Conservation (phyloP, 2,797 vertebrate genomes). For the Amphiprion clarkii region DNA sequence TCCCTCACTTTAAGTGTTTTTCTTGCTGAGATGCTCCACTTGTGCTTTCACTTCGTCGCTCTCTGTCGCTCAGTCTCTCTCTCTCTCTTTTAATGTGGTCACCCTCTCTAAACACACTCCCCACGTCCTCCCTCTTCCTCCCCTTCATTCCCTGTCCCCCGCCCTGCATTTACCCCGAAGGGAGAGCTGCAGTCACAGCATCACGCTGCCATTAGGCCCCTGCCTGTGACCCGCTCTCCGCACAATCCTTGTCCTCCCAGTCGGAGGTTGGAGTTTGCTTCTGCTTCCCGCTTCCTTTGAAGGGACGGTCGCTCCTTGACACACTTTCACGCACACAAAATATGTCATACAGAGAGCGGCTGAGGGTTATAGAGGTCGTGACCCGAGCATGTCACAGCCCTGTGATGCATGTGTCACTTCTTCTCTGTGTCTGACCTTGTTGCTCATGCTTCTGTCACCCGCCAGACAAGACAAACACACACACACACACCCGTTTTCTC, state of each 20-base stretch:
- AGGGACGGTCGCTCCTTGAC: conserved; percentile 61
- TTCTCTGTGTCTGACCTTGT: conserved; percentile 74
- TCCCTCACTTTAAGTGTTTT: conserved; percentile 82
- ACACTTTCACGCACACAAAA: conserved; percentile 39
- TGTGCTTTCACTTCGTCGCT: conserved; percentile 78
- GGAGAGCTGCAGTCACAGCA: conserved; percentile 92
- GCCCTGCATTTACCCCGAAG: conserved; percentile 88
- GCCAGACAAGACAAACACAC: conserved; percentile 28
- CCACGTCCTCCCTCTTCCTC: conserved; percentile 57
- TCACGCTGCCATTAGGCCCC: conserved; percentile 87
- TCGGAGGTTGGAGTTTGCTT: conserved; percentile 77
- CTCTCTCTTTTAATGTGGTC: conserved; percentile 20
- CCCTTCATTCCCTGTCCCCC: conserved; percentile 11
- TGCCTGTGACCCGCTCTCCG: conserved; percentile 89
- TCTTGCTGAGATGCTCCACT: conserved; percentile 77
- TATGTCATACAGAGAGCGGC: conserved; percentile 16
- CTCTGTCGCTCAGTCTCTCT: conserved; percentile 66
- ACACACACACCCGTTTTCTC: conserved; percentile 49
- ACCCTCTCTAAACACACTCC: conserved; percentile 16
- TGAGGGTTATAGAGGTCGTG: conserved; percentile 59
- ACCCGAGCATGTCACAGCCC: conserved; percentile 83
- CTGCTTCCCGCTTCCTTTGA: conserved; percentile 81
- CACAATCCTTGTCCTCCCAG: conserved; percentile 76
- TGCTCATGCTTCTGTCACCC: conserved; percentile 75
- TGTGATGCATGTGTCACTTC: conserved; percentile 89